Evolutionary conservation across 2,797 vertebrate species (phyloP).

Genomic region (Sorex maritimensis): DNA sequence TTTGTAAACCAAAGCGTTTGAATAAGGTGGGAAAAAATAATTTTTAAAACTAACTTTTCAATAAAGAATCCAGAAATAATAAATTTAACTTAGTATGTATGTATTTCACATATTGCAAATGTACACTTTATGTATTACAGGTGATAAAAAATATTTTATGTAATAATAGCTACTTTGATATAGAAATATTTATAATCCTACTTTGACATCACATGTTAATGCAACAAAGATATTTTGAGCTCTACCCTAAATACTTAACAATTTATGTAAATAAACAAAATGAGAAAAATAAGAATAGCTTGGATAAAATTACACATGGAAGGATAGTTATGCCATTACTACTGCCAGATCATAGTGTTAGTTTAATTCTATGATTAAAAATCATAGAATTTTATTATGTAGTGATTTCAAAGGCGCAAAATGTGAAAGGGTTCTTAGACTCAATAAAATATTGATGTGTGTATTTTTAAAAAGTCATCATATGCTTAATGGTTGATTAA

Average conservation of each 20-base stretch:
- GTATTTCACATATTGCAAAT: neutral
- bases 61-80: neutral
- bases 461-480: neutral
- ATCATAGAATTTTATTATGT: neutral
- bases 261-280: neutral
- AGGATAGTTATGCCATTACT: neutral
- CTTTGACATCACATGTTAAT: neutral
- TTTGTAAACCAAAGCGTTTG: too few relatives aligned
- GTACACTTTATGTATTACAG: neutral
- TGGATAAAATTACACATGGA: neutral
- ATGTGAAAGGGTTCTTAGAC: neutral
- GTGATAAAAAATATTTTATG: neutral
- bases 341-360: neutral
- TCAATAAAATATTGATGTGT: neutral
- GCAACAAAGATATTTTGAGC: neutral
- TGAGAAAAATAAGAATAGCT: neutral
- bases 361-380: too few relatives aligned
- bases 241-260: neutral
- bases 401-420: neutral
- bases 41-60: conserved; percentile 1
- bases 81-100: neutral
- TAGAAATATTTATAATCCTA: conserved; percentile 1
- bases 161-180: neutral
- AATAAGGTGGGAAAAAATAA: neutral
- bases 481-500: conserved; percentile 5